Percentiles rank a stretch among this genome's conserved stretches.
Conservation (phyloP, 2,113 vertebrate genomes). For the Ploceus nigricollis region DNA sequence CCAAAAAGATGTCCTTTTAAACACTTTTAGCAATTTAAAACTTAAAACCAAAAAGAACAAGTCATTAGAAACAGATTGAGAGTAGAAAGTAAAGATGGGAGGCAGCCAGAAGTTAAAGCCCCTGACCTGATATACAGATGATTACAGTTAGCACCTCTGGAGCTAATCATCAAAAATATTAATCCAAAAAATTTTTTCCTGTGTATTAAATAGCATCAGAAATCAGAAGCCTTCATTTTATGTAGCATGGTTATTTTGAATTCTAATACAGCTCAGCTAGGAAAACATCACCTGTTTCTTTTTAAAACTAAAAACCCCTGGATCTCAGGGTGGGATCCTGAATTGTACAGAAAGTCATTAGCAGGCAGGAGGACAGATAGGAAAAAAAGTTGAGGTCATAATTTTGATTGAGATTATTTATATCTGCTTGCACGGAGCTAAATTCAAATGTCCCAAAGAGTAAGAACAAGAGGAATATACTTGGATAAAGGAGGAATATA, state of each 20-base stretch:
- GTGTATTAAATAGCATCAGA: constrained; percentile 13
- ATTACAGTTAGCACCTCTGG: constrained; percentile 12
- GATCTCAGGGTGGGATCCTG: neutral
- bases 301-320: neutral
- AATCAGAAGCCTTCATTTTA: constrained; percentile 26
- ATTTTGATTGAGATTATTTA: neutral
- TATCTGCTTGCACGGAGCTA: neutral
- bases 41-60: neutral
- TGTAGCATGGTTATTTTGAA: constrained; percentile 17
- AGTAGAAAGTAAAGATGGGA: neutral
- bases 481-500: neutral
- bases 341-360: neutral
- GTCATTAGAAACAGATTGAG: constrained; percentile 49
- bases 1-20: neutral
- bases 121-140: neutral
- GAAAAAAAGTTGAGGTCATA: neutral
- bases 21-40: neutral
- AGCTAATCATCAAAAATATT: neutral
- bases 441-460: neutral
- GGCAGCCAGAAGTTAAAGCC: neutral
- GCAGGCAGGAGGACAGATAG: neutral
- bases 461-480: neutral
- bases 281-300: constrained; percentile 42
- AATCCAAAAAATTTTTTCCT: neutral
- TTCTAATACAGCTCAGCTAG: constrained; percentile 34